These are phyloP conservation scores for Brachyhypopomus occidentalis DNA, from an alignment of 2,113 vertebrate species.

Conservation along the genomic window DNA sequence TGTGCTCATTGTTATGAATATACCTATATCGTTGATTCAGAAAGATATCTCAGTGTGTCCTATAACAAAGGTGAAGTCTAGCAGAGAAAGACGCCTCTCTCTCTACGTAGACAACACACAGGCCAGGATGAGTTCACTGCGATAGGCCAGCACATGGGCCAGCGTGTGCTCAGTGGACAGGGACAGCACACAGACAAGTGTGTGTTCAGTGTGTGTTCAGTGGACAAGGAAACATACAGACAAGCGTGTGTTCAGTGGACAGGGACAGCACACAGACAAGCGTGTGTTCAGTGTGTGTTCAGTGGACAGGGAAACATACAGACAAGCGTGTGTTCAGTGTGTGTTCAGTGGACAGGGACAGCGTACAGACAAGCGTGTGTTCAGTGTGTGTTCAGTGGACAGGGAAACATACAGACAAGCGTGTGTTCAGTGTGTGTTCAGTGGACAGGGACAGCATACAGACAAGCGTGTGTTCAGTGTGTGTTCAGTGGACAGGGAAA, in stretches of 20 bases:
- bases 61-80: not conserved
- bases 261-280: not conserved
- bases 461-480: too few relatives aligned
- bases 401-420: not conserved
- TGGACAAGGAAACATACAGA: not conserved
- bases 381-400: not conserved
- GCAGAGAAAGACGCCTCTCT: not conserved
- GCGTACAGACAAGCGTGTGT: not conserved
- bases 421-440: constrained; percentile 8
- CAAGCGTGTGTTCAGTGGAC: not conserved
- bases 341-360: not conserved
- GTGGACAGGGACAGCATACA: not conserved
- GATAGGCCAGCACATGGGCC: too few relatives aligned
- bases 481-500: not conserved
- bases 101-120: not conserved
- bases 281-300: not conserved
- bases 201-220: not conserved
- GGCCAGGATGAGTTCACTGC: not conserved
- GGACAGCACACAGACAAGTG: too few relatives aligned
- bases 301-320: not conserved
- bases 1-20: too few relatives aligned
- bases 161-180: too few relatives aligned
- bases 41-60: not conserved
- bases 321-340: too few relatives aligned
- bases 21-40: not conserved